These are phyloP conservation scores for Idris sp. DNA, from an alignment of 1,140 invertebrate genomes.

Conservation along the genomic window DNA sequence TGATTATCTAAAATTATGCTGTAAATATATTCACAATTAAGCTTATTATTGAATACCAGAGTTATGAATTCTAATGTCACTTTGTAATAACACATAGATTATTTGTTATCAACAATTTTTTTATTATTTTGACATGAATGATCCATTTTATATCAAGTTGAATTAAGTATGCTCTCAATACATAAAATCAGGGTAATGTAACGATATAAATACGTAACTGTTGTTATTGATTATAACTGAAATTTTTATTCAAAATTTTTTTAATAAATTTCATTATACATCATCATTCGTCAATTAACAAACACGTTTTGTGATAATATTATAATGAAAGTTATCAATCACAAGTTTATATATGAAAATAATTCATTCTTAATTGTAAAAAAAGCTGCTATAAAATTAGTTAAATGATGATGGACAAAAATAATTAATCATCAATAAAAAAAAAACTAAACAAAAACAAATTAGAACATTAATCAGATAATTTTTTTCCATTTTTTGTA, in stretches of 20 bases:
- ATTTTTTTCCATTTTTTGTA: no score
- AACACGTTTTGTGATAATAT: constrained; percentile 47
- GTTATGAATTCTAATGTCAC: constrained; percentile 20
- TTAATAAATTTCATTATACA: constrained; percentile 34
- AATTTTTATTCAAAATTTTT: constrained; percentile 32
- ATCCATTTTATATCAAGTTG: constrained; percentile 13
- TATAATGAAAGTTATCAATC: constrained; percentile 54
- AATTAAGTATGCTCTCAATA: constrained; percentile 24
- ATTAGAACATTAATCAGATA: constrained; percentile 8
- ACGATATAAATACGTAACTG: constrained; percentile 47
- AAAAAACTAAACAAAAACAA: constrained; percentile 4
- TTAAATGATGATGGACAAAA: constrained; percentile 2
- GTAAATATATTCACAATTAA: constrained; percentile 33
- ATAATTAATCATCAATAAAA: constrained; percentile 6
- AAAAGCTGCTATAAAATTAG: constrained; percentile 24
- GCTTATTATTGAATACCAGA: constrained; percentile 35
- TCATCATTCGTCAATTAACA: constrained; percentile 52
- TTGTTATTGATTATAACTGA: constrained; percentile 41
- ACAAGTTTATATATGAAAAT: constrained; percentile 32
- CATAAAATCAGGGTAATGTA: constrained; percentile 49
- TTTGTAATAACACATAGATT: constrained; percentile 14
- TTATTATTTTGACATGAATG: constrained; percentile 2
- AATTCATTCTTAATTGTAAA: constrained; percentile 32
- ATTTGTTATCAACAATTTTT: constrained; percentile 1
- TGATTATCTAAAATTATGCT: constrained; percentile 11